Base-by-base conservation (phyloP, 2,113 vertebrate genomes). In the Azemiops feae region DNA sequence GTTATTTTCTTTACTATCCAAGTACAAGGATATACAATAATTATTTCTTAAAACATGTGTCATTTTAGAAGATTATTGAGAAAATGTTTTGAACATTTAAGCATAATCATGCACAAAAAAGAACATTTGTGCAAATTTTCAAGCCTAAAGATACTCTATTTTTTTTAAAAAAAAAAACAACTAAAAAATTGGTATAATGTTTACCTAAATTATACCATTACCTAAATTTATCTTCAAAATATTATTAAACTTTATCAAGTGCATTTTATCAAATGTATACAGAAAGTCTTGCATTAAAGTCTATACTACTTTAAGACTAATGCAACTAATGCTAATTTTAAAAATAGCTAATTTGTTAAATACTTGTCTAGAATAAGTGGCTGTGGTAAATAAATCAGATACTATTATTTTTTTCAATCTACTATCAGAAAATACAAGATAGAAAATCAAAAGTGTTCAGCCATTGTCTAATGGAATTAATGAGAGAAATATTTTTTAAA, bases 1-100 rank as follows among this genome's bases (percentile, higher is more conserved):
- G 69, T 58, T 23, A 89, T 91, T 92, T 92, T 96, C 1, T 39
- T 22, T 47, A 95, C 25, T 50, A 94, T 12, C 39, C 94, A n/a
- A 89, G 12, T 92, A 87, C 86, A 54, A 27, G 47, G 1, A 86
- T 55, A 53, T 27, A 54, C 54, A 43, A 57, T 22, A 91, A 3
- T 23, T 90, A 43, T 25, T 91, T 92, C 89, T 0, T 39, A 92
- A 85, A 0, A 12, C 39, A 89, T 10, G 45, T 39, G 85, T 88
- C 1, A 91, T 85, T 87, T 91, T 91, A 87, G 3, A 89, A 55
- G 22, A 91, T 25, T 27, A 57, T 34, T 85, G 64, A 69, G 74
- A 93, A n/a, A 91, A 54, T 34, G 1, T 89, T 0, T 1, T 4
- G 7, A n/a, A 85, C 54, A 91, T 92, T 90, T 92, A 9, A 94